Evolutionary conservation across 2,113 vertebrate species (phyloP), one percentile per base, ranked within the genome.

Genomic region (Ellobius talpinus): DNA sequence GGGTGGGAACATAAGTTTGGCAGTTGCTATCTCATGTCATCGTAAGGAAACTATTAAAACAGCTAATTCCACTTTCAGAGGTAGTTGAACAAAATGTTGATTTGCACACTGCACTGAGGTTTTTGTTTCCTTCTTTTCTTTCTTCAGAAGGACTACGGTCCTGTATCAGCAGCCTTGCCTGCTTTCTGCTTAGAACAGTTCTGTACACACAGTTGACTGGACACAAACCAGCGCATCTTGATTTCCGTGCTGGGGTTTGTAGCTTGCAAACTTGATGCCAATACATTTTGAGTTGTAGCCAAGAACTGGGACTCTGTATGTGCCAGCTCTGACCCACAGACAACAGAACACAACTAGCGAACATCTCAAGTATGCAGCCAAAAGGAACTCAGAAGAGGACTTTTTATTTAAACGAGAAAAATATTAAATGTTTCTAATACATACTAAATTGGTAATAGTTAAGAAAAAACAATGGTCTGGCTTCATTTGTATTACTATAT

Each of bases 1-100:
- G 97, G 65, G 97, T 93, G 93, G 84, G 96, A 98, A 94, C 97
- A 96, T 90, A 96, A 96, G 98, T 98, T 98, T 98, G 98, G 98
- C 98, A 98, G 97, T 98, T 93, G 97, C 47, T 98, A 63, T 84
- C 70, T 79, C 98, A 97, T 33, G 86, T 91, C 77, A 98, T 82
- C 77, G 55, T 97, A 96, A 98, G 87, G 91, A 98, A 98, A 97
- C 85, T 91, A 97, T 97, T 97, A 95, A 97, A 97, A 88, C 97
- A 96, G 96, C 96, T 98, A 98, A 98, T 97, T 97, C 97, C 96
- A 98, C 63, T 73, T 93, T 97, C 96, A 99, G 98, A 99, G 98
- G 99, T 99, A 99, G 99, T 98, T 99, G 97, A 98, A 99, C 92
- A 95, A 98, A 98, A 98, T 97, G 73, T 96, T 85, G 95, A 96